Conservation (phyloP, 2,888 invertebrate species). For the Amaurobius ferox region DNA sequence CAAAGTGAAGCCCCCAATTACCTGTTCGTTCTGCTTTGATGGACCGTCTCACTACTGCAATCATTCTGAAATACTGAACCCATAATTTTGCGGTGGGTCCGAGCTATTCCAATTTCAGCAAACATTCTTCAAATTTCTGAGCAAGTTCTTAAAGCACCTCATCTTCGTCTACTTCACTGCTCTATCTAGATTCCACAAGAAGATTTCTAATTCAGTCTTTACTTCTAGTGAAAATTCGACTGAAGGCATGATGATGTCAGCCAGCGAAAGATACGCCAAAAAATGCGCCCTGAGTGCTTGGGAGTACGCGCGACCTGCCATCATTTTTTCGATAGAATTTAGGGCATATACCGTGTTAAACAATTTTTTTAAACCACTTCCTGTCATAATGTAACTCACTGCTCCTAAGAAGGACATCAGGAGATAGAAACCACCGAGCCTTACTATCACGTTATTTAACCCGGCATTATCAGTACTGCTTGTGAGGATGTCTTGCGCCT, state of each 20-base stretch:
- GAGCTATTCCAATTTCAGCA: no score
- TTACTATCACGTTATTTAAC: neutral
- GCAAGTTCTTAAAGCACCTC: no score
- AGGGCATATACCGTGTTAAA: neutral
- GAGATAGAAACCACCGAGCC: neutral
- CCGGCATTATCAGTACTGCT: neutral
- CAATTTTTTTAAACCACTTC: conserved; percentile 4
- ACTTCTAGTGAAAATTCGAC: no score
- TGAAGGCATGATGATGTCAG: no score
- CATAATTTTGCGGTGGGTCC: neutral
- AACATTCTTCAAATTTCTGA: no score
- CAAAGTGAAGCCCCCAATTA: no score
- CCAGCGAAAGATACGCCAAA: no score
- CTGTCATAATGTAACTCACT: neutral
- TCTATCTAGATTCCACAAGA: no score
- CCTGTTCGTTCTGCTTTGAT: neutral
- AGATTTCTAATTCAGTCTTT: no score
- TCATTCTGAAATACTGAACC: neutral
- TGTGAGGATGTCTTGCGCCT: neutral
- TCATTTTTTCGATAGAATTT: neutral
- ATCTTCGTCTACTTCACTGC: no score
- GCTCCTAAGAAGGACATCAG: neutral
- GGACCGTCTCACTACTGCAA: neutral
- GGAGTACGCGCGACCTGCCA: neutral
- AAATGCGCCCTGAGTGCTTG: neutral